A percentile compares a stretch with the other conserved stretches of the same genome.
Evolutionary conservation across 2,797 vertebrate genomes (phyloP).

Genomic region (Mormyrops boulengeri): DNA sequence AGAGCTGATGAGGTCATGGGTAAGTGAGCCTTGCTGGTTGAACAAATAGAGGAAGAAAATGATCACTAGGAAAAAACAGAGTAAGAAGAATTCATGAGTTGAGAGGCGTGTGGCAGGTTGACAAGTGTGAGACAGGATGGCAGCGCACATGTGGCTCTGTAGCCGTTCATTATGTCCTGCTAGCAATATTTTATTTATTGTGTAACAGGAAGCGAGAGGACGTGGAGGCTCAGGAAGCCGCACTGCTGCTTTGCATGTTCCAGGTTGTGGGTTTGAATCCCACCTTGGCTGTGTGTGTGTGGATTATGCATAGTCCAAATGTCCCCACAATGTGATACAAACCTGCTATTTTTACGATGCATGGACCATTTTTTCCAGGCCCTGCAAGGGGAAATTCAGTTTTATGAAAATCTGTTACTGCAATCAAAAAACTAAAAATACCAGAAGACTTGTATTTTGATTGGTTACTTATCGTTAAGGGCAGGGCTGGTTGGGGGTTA

Average conservation of each 20-base stretch:
- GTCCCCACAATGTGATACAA: not conserved
- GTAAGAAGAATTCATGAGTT: conserved; percentile 37
- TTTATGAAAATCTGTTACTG: not conserved
- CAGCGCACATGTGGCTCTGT: not conserved
- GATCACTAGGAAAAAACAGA: conserved; percentile 30
- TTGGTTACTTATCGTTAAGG: not conserved
- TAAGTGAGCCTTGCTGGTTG: conserved; percentile 50
- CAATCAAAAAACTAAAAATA: not conserved
- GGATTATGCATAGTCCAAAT: not conserved
- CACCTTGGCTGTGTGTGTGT: not conserved
- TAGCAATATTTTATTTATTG: not conserved
- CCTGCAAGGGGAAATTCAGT: not conserved
- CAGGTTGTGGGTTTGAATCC: not conserved
- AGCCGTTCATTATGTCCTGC: not conserved
- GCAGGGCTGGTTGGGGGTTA: not conserved
- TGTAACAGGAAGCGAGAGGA: not conserved
- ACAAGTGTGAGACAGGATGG: not conserved
- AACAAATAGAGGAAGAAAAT: conserved; percentile 43
- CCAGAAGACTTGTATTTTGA: not conserved
- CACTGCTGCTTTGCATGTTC: not conserved
- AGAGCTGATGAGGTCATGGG: conserved; percentile 40
- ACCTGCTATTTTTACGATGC: not conserved
- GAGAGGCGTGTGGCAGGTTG: not conserved
- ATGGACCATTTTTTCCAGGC: not conserved
- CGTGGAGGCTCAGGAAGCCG: not conserved